Base-by-base conservation (phyloP, 2,797 vertebrate species). In the Phoxinus dragarum region DNA sequence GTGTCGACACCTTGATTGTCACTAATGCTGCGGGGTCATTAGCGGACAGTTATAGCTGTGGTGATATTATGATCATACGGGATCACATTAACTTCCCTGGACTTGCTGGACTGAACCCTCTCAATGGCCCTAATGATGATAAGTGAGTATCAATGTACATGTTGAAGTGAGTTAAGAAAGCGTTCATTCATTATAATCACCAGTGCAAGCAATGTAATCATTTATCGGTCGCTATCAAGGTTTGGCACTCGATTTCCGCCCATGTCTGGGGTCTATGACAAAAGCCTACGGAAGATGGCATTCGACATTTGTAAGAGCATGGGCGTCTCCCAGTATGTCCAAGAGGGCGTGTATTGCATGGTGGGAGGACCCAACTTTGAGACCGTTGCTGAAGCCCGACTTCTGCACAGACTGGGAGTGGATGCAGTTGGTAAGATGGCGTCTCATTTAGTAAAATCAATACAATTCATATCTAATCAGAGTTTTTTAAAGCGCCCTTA, bases 61-160 rank as follows among this genome's bases (percentile, higher is more conserved):
- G 96, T 67, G 96, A 97, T 90, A 93, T 97, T 90, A 97, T 97
- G 96, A 92, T 97, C 87, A 96, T 97, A 90, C 94, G 93, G 88
- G 96, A 97, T 88, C 96, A 97, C 88, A 81, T 97, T 71, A 96
- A 96, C 90, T 93, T 96, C 87, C 95, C 95, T 0, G 96, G 96
- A 68, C 17, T 97, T 71, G 91, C 92, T 0, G 96, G 96, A 16
- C 88, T 96, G 68, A 95, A 95, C 88, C 96, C 96, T 0, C 93
- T 97, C 27, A 89, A 75, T 3, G 96, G 96, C 23, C 94, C 96
- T 88, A 97, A 96, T 19, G 92, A 93, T 74, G 93, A 94, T 9
- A 88, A 88, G 93, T 95, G 73, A 91, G 89, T 83, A 61, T 84
- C 5, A 42, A 38, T 34, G 52, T 10, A 81, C 59, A 77, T 10